Percentiles rank a stretch among this genome's conserved stretches.
Conservation (phyloP, 2,797 vertebrate species). For the Rhynchotus rufescens region DNA sequence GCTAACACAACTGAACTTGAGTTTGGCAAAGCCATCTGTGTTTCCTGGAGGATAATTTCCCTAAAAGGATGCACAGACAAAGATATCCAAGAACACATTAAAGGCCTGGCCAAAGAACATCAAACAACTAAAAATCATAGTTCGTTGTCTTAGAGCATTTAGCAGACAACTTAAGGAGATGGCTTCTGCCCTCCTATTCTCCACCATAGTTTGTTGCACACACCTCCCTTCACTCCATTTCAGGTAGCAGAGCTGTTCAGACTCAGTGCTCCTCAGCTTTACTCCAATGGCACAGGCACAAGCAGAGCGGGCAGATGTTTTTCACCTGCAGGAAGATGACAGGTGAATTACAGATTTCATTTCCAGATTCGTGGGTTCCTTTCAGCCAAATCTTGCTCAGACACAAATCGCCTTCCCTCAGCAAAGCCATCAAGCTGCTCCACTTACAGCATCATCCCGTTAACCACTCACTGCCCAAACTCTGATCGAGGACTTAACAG, state of each 20-base stretch:
- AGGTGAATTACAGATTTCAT: background rate
- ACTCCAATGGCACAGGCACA: background rate
- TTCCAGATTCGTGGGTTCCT: background rate
- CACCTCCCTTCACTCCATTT: background rate
- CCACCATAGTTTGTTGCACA: background rate
- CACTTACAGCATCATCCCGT: background rate
- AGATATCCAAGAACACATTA: background rate
- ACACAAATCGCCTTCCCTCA: background rate
- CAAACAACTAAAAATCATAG: background rate
- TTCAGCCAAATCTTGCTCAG: fast-evolving
- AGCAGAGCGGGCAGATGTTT: background rate
- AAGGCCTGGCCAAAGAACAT: background rate
- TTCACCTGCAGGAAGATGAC: background rate
- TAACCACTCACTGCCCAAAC: background rate
- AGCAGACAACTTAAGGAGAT: background rate
- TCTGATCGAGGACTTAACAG: background rate
- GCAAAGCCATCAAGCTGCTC: background rate
- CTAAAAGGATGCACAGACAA: background rate
- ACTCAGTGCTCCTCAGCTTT: fast-evolving
- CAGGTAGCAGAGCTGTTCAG: background rate
- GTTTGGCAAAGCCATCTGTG: background rate
- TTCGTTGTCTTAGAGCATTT: background rate
- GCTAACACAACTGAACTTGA: background rate
- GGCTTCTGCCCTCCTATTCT: background rate
- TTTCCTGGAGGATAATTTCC: background rate